These are phyloP conservation scores for Chrosomus eos DNA, from an alignment of 2,797 vertebrate genomes.

Conservation along the genomic window DNA sequence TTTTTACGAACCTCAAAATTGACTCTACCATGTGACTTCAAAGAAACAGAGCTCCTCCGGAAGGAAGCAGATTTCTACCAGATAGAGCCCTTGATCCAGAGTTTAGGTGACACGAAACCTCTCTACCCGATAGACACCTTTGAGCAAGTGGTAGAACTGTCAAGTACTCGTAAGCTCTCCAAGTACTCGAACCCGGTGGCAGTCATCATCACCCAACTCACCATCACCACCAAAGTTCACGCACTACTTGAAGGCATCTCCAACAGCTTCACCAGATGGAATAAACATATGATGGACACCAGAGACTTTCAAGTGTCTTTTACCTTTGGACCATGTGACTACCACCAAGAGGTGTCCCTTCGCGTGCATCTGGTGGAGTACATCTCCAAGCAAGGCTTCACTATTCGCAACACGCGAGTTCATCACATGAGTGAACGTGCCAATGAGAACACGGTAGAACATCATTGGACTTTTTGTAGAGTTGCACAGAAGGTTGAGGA, in stretches of 20 bases:
- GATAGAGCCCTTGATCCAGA: conserved; percentile 87
- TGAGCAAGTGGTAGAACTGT: conserved; percentile 87
- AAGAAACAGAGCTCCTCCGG: conserved; percentile 86
- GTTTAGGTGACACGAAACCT: conserved; percentile 85
- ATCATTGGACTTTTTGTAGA: conserved; percentile 89
- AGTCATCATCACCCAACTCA: conserved; percentile 87
- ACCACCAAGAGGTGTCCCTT: conserved; percentile 87
- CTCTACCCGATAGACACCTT: conserved; percentile 87
- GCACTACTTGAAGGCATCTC: conserved; percentile 84
- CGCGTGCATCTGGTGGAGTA: conserved; percentile 87
- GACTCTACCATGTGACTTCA: conserved; percentile 86
- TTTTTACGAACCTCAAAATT: conserved; percentile 88
- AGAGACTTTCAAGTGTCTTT: conserved; percentile 89
- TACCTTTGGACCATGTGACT: conserved; percentile 88
- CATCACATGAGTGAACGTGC: conserved; percentile 90
- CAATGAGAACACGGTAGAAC: conserved; percentile 89
- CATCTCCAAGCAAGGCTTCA: conserved; percentile 89
- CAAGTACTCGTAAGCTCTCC: conserved; percentile 87
- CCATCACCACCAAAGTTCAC: conserved; percentile 87
- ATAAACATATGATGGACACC: conserved; percentile 92
- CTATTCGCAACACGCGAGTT: conserved; percentile 85
- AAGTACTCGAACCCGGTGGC: conserved; percentile 89
- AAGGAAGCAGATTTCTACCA: conserved; percentile 90
- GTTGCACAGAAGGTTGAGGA: conserved; percentile 86
- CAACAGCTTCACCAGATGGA: conserved; percentile 88